Percentiles rank a stretch among this genome's conserved stretches.
These are phyloP conservation scores for Channa argus DNA, from an alignment of 2,113 vertebrate species.

Conservation along the genomic window DNA sequence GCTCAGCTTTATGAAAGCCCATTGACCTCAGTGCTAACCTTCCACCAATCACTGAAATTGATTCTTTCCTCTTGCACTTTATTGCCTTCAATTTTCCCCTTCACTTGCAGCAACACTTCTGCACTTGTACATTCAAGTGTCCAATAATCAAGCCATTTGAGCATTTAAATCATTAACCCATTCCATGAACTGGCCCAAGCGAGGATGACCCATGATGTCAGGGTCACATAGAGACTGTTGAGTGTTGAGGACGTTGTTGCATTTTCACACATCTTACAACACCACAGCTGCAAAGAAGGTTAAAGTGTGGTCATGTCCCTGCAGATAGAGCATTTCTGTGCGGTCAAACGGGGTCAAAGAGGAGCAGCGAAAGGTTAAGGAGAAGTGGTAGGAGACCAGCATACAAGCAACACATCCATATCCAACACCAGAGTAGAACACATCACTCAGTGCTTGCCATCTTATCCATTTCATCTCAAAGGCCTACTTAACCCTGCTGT, in stretches of 20 bases:
- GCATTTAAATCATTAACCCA: slow-evolving; percentile 6
- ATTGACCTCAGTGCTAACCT: slow-evolving; percentile 47
- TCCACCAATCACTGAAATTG: slow-evolving; percentile 39
- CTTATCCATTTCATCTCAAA: slow-evolving; percentile 16
- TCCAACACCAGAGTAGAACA: slow-evolving; percentile 8
- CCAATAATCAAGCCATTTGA: slow-evolving; percentile 6
- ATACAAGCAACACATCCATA: slow-evolving; percentile 22
- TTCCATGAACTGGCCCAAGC: slow-evolving; percentile 1
- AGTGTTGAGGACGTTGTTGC: slow-evolving; percentile 29
- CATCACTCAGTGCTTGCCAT: not conserved
- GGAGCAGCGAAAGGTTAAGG: slow-evolving; percentile 38
- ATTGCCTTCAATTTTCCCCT: not conserved
- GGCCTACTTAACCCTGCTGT: not conserved
- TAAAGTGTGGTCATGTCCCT: slow-evolving; percentile 56
- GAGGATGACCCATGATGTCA: slow-evolving; percentile 28
- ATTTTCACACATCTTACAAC: slow-evolving; percentile 17
- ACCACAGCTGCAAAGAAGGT: slow-evolving; percentile 14
- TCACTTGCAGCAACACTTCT: not conserved
- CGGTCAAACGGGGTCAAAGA: slow-evolving; percentile 66
- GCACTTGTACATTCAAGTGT: not conserved
- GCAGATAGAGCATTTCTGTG: slow-evolving; percentile 70
- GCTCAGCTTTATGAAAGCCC: slow-evolving; percentile 42
- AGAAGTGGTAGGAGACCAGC: slow-evolving; percentile 35
- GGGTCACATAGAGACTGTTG: slow-evolving; percentile 28
- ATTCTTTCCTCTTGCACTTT: slow-evolving; percentile 29